Base-by-base conservation (phyloP, 2,888 invertebrate species). In the Priocnemis perturbator region DNA sequence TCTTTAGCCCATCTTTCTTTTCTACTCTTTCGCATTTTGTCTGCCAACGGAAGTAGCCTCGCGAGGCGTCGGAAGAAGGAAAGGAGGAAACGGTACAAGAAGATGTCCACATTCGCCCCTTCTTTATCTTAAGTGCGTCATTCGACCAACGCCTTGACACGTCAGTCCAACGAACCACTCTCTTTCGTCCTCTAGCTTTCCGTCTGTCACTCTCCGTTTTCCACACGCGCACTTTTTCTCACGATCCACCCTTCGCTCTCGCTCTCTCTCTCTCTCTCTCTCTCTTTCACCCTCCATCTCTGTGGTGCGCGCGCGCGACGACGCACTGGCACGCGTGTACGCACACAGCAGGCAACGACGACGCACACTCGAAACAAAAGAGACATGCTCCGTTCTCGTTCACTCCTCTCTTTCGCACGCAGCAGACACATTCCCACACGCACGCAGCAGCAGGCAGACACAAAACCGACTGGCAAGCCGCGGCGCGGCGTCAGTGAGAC, bases 131-230 rank as follows among this genome's bases (percentile, higher is more conserved):
- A 81, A 86, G 82, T 83, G 85, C 81, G 85, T 88, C 88, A 86
- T 87, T 87, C 85, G 86, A 87, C 87, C 87, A 86, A 88, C 87
- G 86, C 77, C 78, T 79, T 73, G 57, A 55, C 67, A 77, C 86
- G 88, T 89, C 88, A 82, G 84, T 83, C 87, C 83, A 88, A 88
- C 87, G 85, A 88, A 85, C 83, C 74, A 73, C 76, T 55, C 61
- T 65, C 64, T 64, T 60, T 58, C 37, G 47, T 59, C 60, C 30
- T 66, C 53, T 52, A 26, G 52, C 48, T 58, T 60, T 67, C 58
- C 23, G 69, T 26, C 70, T 60, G 23, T 67, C 58, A 17, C 26
- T 50, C 58, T 37, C 45, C 66, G 48, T 47, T 44, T 56, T 64
- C 68, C 59, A 55, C 19, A 59, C 60, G 57, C 59, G 44, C 64